A percentile compares a stretch with the other conserved stretches of the same genome.
Evolutionary conservation across 1,140 invertebrate species (phyloP).

Genomic region (Saccostrea cuccullata): DNA sequence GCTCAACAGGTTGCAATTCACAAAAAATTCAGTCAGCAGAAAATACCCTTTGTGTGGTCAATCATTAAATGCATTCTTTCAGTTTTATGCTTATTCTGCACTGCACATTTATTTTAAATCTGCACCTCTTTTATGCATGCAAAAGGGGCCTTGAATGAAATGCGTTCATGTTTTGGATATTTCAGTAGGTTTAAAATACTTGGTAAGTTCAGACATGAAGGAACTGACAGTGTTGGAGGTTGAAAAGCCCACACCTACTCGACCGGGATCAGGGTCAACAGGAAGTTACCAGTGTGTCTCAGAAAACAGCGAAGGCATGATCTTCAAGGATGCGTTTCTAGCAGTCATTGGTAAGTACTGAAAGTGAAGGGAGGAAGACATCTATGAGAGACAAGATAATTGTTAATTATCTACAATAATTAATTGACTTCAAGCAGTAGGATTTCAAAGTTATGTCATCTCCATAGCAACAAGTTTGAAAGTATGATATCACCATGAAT

Average conservation of each 20-base stretch:
- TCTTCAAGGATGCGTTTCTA: constrained; percentile 26
- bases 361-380: not conserved
- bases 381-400: no score
- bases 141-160: constrained; percentile 24
- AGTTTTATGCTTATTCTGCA: not conserved
- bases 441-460: no score
- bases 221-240: not conserved
- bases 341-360: constrained; percentile 13
- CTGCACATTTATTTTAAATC: not conserved
- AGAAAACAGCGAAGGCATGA: constrained; percentile 34
- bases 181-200: constrained; percentile 28
- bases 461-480: no score
- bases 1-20: no score
- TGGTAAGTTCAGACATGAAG: constrained; percentile 4
- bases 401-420: no score
- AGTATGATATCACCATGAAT: no score
- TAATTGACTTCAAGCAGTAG: no score
- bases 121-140: constrained; percentile 35
- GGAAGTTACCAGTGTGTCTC: constrained; percentile 31
- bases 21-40: no score
- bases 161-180: constrained; percentile 30
- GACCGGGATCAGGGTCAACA: not conserved
- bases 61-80: no score
- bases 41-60: no score
- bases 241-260: not conserved